Conservation (phyloP, 1,140 invertebrate species). For the Tetramorium alpestre region DNA sequence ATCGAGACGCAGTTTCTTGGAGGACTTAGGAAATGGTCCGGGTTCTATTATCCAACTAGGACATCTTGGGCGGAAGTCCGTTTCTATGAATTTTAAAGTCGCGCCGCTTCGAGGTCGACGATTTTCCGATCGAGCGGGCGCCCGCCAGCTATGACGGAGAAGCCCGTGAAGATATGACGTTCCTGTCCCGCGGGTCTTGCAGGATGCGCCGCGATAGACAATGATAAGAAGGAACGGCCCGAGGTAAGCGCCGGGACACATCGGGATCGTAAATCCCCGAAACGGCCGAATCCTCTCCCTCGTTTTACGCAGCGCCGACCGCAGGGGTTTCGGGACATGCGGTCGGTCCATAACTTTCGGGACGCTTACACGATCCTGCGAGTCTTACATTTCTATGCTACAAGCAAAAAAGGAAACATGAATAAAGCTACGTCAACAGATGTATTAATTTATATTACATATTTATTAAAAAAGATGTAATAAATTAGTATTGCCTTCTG, state of each 20-base stretch:
- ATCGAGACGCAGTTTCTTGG: background rate
- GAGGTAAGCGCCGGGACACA: slow-evolving; percentile 61
- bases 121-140: slow-evolving; percentile 28
- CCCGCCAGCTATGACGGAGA: slow-evolving; percentile 23
- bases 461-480: background rate
- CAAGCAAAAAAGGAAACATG: background rate
- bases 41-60: slow-evolving; percentile 5
- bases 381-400: background rate
- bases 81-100: slow-evolving; percentile 51
- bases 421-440: background rate
- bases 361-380: background rate
- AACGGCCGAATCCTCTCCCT: slow-evolving; percentile 47
- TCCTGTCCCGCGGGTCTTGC: slow-evolving; percentile 35
- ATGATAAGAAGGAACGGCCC: slow-evolving; percentile 68
- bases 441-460: background rate
- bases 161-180: slow-evolving; percentile 25
- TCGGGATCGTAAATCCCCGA: slow-evolving; percentile 64
- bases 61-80: background rate
- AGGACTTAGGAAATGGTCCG: background rate
- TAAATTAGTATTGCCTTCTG: background rate
- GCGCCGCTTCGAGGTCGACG: background rate
- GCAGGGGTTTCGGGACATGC: slow-evolving; percentile 33
- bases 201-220: slow-evolving; percentile 58
- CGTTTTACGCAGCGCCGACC: slow-evolving; percentile 42
- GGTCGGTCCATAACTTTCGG: slow-evolving; percentile 48